Evolutionary conservation across 2,113 vertebrate genomes (phyloP).

Genomic region (Atlantisia rogersi): DNA sequence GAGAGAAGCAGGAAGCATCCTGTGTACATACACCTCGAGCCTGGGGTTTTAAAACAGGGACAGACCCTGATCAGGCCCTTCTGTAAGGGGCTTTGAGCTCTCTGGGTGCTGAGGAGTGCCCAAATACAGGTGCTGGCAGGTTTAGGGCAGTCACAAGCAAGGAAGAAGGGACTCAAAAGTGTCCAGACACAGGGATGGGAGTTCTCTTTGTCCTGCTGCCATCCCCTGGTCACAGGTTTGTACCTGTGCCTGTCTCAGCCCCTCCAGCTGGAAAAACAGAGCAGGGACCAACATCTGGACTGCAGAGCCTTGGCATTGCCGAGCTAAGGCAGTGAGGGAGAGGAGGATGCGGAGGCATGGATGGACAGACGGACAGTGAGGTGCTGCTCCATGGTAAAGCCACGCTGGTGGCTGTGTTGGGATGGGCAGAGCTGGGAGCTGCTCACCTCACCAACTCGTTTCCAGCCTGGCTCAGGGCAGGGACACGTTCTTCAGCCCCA

Average conservation of each 20-base stretch:
- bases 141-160: neutral
- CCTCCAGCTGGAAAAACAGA: neutral
- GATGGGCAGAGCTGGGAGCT: neutral
- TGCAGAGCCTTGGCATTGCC: neutral
- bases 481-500: neutral
- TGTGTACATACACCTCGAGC: neutral
- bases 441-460: neutral
- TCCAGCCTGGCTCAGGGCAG: neutral
- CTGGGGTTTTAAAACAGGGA: neutral
- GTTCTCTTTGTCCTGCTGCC: neutral
- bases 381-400: neutral
- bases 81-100: neutral
- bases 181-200: rapidly evolving
- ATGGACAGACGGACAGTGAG: no score
- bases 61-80: neutral
- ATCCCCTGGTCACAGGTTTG: rapidly evolving
- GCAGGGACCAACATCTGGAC: neutral
- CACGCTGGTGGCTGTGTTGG: rapidly evolving
- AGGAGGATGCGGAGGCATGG: neutral
- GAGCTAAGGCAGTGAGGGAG: neutral
- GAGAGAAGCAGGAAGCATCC: rapidly evolving
- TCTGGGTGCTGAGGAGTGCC: neutral
- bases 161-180: neutral
- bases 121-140: no score
- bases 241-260: neutral